Evolutionary conservation across 2,113 vertebrate species (phyloP), one percentile per base, ranked within the genome.

Genomic region (Pseudorectes ferrugineus): DNA sequence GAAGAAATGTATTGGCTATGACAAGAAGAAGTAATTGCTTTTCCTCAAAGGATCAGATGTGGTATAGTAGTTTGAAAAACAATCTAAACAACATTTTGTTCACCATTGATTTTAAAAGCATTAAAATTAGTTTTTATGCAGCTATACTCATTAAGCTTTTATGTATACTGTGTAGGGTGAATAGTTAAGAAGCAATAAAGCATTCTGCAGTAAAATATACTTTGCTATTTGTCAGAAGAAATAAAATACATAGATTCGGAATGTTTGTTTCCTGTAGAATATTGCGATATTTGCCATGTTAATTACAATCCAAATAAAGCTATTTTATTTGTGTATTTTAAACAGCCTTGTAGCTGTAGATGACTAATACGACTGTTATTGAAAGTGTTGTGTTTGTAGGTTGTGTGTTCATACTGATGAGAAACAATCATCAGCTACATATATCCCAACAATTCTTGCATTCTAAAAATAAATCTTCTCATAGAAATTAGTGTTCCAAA

Each of bases 21-120:
- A 95, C 95, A 97, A 96, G 85, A 97, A 96, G 93, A 96, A 95
- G 95, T 97, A 97, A 97, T 98, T 97, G 96, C 94, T 97, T 97
- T 96, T 95, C 73, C 93, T 96, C 77, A 94, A 97, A 95, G 80
- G 84, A 96, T 94, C 94, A 95, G 82, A 93, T 94, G 92, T 90
- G 49, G 63, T 88, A 81, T 85, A 86, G 92, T 96, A 96, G 85
- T 96, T 97, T 92, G 93, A 85, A 97, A 97, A 96, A 95, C 92
- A 97, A 96, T 88, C 86, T 97, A 97, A 97, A 97, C 89, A 96
- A 95, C 88, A 73, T 97, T 96, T 97, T 97, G 89, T 86, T 98
- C 96, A 97, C 93, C 95, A 97, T 97, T 98, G 97, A 93, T 97
- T 98, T 97, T 97, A 97, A 98, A 97, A 97, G 94, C 96, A 96